These are phyloP conservation scores for Mizuhopecten yessoensis DNA, from an alignment of 1,140 invertebrate genomes.

Conservation along the genomic window DNA sequence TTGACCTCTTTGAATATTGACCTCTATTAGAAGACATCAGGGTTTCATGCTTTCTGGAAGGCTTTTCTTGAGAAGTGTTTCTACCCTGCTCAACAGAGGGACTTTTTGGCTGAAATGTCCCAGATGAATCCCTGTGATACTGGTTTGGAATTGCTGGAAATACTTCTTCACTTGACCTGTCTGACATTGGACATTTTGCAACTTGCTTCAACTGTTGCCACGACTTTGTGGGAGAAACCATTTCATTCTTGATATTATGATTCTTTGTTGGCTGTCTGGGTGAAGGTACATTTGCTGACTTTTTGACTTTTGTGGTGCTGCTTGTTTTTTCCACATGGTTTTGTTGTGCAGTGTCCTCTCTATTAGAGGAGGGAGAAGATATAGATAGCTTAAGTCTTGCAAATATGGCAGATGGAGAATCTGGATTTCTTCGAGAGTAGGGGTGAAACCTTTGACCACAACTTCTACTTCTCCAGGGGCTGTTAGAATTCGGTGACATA, in stretches of 20 bases:
- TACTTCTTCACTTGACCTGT: background rate
- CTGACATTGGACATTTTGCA: background rate
- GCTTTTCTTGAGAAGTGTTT: background rate
- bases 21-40: background rate
- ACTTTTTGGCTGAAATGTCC: background rate
- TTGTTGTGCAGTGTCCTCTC: background rate
- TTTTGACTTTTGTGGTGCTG: background rate
- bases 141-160: no score
- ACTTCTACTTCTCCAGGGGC: background rate
- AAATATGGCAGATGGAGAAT: background rate
- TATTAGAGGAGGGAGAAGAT: background rate
- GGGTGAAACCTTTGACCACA: slow-evolving; percentile 7
- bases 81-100: background rate
- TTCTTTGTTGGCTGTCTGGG: background rate
- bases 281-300: background rate
- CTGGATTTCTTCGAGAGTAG: background rate
- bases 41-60: background rate
- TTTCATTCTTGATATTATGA: background rate
- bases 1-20: background rate
- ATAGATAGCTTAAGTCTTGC: background rate
- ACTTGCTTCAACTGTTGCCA: background rate
- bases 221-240: background rate
- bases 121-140: no score
- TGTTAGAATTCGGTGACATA: background rate
- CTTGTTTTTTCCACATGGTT: background rate